Conservation (phyloP, 2,888 invertebrate species). For the Lasioglossum marginatum region DNA sequence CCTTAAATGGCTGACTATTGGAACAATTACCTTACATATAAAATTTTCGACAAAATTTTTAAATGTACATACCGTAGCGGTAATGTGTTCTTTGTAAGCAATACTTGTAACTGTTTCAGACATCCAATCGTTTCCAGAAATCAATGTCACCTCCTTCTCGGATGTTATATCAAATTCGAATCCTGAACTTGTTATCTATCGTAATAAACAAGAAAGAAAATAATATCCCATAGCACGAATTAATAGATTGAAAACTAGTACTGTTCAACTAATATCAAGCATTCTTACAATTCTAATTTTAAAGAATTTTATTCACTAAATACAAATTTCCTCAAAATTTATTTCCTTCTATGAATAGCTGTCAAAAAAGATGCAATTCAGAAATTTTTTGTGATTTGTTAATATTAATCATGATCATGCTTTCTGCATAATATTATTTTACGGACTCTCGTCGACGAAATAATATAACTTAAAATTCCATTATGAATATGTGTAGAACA, state of each 20-base stretch:
- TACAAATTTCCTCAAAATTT: not conserved
- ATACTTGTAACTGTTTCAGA: slow-evolving; percentile 82
- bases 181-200: slow-evolving; percentile 87
- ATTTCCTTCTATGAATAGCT: too few species aligned
- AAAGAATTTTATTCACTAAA: not conserved
- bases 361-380: too few species aligned
- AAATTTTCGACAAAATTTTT: not conserved
- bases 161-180: slow-evolving; percentile 85
- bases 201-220: not conserved
- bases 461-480: too few species aligned
- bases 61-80: slow-evolving; percentile 69
- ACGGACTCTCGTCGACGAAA: too few species aligned
- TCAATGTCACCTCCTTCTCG: slow-evolving; percentile 76
- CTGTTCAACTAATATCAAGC: not conserved
- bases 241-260: not conserved
- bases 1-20: not conserved
- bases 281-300: not conserved
- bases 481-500: too few species aligned
- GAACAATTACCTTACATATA: not conserved
- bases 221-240: not conserved
- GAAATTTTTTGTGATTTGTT: too few species aligned
- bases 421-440: too few species aligned
- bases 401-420: too few species aligned
- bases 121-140: slow-evolving; percentile 79
- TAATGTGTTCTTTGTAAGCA: slow-evolving; percentile 80